Conservation (phyloP, 2,888 invertebrate genomes). For the Pegoplata infirma region DNA sequence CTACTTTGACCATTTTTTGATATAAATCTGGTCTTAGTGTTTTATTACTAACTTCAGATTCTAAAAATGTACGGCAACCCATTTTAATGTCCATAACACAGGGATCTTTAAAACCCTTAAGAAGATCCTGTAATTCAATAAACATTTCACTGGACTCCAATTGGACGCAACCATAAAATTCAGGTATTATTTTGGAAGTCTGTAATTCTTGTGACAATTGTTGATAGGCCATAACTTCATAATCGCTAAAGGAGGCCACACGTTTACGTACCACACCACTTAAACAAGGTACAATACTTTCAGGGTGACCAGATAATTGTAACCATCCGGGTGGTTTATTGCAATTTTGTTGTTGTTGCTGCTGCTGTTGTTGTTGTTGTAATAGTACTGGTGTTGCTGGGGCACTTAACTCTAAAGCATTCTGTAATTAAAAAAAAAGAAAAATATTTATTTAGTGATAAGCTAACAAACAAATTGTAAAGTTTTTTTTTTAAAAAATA, state of each 20-base stretch:
- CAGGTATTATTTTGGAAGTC: conserved; percentile 83
- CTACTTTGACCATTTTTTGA: conserved; percentile 96
- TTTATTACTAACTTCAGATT: conserved; percentile 94
- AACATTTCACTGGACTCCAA: conserved; percentile 86
- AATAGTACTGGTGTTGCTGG: conserved; percentile 92
- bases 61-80: conserved; percentile 96
- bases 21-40: conserved; percentile 92
- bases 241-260: conserved; percentile 85
- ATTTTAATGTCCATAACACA: conserved; percentile 99
- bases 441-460: conserved; percentile 42
- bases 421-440: conserved; percentile 81
- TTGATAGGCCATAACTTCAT: conserved; percentile 89
- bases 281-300: conserved; percentile 94
- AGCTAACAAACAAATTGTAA: not conserved
- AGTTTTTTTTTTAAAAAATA: no score
- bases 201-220: conserved; percentile 85
- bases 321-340: conserved; percentile 83
- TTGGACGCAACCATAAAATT: conserved; percentile 89
- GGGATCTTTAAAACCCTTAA: conserved; percentile 93
- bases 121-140: conserved; percentile 96
- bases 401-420: conserved; percentile 93
- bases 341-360: conserved; percentile 64
- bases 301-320: conserved; percentile 95
- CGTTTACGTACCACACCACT: conserved; percentile 97
- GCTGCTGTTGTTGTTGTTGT: conserved; percentile 81